Evolutionary conservation across 2,888 invertebrate genomes (phyloP).

Genomic region (Drosophila putrida): DNA sequence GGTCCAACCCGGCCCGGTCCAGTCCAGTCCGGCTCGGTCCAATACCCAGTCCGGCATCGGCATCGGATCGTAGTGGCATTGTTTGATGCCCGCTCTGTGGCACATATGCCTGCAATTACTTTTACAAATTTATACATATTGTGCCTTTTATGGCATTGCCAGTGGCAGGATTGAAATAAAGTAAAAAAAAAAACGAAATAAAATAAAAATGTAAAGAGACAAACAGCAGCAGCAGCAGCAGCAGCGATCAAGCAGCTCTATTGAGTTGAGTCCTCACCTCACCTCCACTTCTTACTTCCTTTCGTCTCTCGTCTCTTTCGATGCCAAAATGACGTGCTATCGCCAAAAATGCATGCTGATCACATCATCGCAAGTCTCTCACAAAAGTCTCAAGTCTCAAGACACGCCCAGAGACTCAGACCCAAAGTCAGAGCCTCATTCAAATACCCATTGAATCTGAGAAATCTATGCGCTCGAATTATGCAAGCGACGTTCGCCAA

Average conservation of each 20-base stretch:
- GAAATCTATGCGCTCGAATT: slow-evolving; percentile 58
- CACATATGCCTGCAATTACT: slow-evolving; percentile 82
- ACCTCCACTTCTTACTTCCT: not conserved
- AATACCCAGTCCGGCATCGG: not conserved
- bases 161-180: slow-evolving; percentile 63
- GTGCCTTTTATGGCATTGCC: slow-evolving; percentile 77
- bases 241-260: slow-evolving; percentile 66
- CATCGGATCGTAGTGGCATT: slow-evolving; percentile 58
- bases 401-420: slow-evolving; percentile 50
- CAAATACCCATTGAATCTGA: slow-evolving; percentile 60
- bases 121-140: slow-evolving; percentile 84
- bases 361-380: slow-evolving; percentile 43
- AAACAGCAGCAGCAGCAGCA: not conserved
- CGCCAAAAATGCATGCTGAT: slow-evolving; percentile 80
- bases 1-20: not conserved
- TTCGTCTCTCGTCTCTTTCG: slow-evolving; percentile 1
- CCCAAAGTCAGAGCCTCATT: slow-evolving; percentile 40
- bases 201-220: not conserved
- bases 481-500: slow-evolving; percentile 56
- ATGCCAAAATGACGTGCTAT: slow-evolving; percentile 79
- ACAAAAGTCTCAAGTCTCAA: not conserved
- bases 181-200: not conserved
- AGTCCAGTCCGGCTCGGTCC: slow-evolving; percentile 11
- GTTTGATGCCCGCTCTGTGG: slow-evolving; percentile 71
- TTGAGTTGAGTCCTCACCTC: slow-evolving; percentile 38